Conservation (phyloP, 2,888 invertebrate genomes). For the Seira musarum region DNA sequence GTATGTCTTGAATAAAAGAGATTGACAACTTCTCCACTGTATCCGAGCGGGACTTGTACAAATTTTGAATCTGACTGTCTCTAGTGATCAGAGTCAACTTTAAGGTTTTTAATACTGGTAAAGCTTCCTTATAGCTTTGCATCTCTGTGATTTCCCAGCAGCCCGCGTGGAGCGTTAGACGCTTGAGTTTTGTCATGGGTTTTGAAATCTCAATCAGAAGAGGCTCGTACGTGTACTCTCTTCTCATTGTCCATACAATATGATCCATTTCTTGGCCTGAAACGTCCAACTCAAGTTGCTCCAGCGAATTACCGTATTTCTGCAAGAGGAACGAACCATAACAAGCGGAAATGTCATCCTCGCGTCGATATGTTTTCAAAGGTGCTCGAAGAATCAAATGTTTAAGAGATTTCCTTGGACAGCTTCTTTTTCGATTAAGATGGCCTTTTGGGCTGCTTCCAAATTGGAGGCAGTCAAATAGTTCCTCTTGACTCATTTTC, state of each 20-base stretch:
- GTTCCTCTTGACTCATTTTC: conserved; percentile 26
- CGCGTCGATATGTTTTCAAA: conserved; percentile 18
- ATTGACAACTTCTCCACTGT: conserved; percentile 19
- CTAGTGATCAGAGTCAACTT: conserved; percentile 29
- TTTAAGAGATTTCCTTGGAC: not conserved
- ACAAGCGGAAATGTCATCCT: conserved; percentile 26
- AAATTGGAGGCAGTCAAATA: not conserved
- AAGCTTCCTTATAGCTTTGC: conserved; percentile 16
- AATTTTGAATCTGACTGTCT: conserved; percentile 26
- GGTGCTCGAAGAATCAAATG: conserved; percentile 27
- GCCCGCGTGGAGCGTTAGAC: conserved; percentile 27
- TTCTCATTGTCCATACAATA: conserved; percentile 34
- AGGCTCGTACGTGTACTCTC: conserved; percentile 33
- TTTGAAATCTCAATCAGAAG: conserved; percentile 21
- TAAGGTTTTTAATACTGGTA: conserved; percentile 29
- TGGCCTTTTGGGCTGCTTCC: too few relatives aligned
- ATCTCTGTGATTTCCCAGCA: conserved; percentile 34
- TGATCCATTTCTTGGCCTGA: conserved; percentile 33
- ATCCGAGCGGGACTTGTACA: conserved; percentile 18
- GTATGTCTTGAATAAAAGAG: conserved; percentile 27
- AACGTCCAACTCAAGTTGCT: conserved; percentile 7
- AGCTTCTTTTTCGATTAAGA: not conserved
- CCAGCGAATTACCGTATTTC: conserved; percentile 15
- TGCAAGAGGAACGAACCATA: conserved; percentile 17
- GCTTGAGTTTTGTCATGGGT: conserved; percentile 18